A percentile compares a stretch with the other conserved stretches of the same genome.
Evolutionary conservation across 2,888 invertebrate genomes (phyloP).

Genomic region (Hypolimnas misippus): DNA sequence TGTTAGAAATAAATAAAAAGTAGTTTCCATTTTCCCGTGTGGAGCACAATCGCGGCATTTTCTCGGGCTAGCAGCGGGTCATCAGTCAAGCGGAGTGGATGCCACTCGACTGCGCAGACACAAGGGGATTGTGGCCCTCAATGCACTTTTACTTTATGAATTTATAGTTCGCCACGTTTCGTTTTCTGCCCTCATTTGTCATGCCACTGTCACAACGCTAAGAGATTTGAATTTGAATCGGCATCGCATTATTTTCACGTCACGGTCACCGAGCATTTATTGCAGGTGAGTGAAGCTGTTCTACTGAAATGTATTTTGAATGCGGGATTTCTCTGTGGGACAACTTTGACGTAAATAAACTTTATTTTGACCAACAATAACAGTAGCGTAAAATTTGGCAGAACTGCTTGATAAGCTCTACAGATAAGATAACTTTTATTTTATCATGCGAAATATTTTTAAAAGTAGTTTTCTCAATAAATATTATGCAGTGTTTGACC

Average conservation of each 20-base stretch:
- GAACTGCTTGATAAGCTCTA: no score
- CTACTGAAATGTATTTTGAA: slow-evolving; percentile 2
- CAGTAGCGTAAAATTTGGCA: not conserved
- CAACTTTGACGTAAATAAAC: not conserved
- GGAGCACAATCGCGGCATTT: slow-evolving; percentile 56
- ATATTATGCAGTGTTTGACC: no score
- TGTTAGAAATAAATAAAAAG: slow-evolving; percentile 40
- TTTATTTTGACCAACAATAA: not conserved
- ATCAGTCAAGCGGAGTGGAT: slow-evolving; percentile 52
- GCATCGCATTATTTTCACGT: slow-evolving; percentile 25
- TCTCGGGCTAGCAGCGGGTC: slow-evolving; percentile 52
- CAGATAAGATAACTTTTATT: no score
- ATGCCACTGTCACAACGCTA: slow-evolving; percentile 47
- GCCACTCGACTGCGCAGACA: slow-evolving; percentile 60
- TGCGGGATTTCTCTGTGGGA: not conserved
- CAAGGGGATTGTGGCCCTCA: slow-evolving; percentile 62
- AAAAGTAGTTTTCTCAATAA: no score
- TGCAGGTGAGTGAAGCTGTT: not conserved
- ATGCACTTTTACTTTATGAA: slow-evolving; percentile 64
- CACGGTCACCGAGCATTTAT: slow-evolving; percentile 8
- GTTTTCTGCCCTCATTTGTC: slow-evolving; percentile 64
- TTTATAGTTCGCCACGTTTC: slow-evolving; percentile 61
- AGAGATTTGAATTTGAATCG: slow-evolving; percentile 44
- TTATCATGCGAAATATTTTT: no score
- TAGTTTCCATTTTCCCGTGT: slow-evolving; percentile 45